Conservation (phyloP, 2,888 invertebrate species). For the Cenopis cana region DNA sequence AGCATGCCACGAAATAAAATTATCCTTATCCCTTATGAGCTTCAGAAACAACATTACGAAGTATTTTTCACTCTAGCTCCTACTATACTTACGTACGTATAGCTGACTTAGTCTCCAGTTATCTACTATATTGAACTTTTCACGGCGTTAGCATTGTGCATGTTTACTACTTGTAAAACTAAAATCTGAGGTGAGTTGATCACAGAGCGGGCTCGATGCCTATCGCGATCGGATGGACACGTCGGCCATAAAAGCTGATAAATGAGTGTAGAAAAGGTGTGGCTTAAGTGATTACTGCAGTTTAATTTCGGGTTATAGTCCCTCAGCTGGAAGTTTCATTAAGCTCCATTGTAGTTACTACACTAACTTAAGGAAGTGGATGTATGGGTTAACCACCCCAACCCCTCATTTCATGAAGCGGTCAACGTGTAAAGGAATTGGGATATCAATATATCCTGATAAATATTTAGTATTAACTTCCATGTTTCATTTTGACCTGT, state of each 20-base stretch:
- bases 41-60: no score
- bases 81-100: no score
- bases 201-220: conserved; percentile 37
- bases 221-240: conserved; percentile 62
- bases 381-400: neutral
- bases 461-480: neutral
- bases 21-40: no score
- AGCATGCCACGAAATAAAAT: neutral
- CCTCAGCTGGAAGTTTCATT: conserved; percentile 51
- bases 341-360: conserved; percentile 52
- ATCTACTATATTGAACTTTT: neutral
- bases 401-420: neutral
- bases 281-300: conserved; percentile 84
- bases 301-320: conserved; percentile 59
- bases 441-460: neutral
- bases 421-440: neutral
- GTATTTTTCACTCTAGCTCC: no score
- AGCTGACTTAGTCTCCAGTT: no score
- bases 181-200: neutral
- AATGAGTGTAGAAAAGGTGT: conserved; percentile 68
- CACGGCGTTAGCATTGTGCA: neutral
- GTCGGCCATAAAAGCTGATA: conserved; percentile 70
- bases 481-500: neutral
- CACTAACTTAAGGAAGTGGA: conserved; percentile 16
- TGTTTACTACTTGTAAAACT: neutral